phyloP scores from a whole-genome alignment of 2,113 vertebrate genomes.

The Mastomys coucha region DNA sequence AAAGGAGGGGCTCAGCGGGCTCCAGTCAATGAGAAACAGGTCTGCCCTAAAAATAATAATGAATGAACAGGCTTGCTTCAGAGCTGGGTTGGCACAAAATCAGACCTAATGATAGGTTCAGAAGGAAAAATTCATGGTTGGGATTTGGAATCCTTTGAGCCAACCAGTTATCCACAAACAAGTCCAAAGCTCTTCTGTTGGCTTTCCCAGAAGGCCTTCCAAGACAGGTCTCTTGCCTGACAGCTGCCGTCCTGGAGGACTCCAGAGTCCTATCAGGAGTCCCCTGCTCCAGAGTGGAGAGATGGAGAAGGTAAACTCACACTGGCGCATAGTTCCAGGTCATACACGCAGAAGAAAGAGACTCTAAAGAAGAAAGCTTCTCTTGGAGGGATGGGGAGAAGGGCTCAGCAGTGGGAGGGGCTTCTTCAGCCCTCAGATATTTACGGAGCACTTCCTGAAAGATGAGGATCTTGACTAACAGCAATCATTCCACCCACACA shows the following conservation, averaged over 20 bases:
- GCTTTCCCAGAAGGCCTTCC: conserved; percentile 25
- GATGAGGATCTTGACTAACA: background rate
- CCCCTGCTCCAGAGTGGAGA: background rate
- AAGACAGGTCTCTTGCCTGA: conserved; percentile 12
- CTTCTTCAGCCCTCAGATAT: background rate
- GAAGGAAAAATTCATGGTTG: conserved; percentile 47
- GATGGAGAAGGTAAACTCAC: background rate
- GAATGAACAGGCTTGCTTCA: conserved; percentile 54
- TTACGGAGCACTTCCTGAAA: background rate
- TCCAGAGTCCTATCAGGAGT: background rate
- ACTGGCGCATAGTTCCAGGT: background rate
- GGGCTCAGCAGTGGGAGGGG: background rate
- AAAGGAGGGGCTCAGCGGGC: background rate
- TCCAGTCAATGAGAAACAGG: conserved; percentile 67
- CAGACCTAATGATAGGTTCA: conserved; percentile 62
- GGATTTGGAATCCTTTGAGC: conserved; percentile 26
- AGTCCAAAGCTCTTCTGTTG: background rate
- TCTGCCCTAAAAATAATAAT: conserved; percentile 71
- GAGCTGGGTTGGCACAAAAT: conserved; percentile 34
- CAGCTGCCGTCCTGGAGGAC: background rate
- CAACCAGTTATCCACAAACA: conserved; percentile 17
- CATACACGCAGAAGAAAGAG: background rate
- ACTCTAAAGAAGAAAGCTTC: background rate
- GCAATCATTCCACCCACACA: background rate
- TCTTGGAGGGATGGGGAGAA: background rate